phyloP scores from a whole-genome alignment of 2,888 invertebrate species.

The Eucriotettix oculatus region DNA sequence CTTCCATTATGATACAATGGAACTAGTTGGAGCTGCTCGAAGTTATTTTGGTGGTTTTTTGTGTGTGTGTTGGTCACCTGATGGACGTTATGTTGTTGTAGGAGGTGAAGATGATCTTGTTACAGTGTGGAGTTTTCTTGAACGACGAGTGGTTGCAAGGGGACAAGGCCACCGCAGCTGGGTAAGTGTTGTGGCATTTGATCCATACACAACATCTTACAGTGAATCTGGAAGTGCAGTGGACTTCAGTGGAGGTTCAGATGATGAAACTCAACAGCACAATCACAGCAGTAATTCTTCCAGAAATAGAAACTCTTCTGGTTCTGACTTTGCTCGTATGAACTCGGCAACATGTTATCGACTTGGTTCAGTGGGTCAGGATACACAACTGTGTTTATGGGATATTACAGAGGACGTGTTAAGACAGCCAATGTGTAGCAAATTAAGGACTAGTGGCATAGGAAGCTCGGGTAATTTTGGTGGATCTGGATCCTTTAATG shows the following conservation, averaged over 20 bases:
- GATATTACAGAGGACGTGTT: conserved; percentile 93
- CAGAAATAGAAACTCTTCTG: conserved; percentile 27
- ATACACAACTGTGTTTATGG: conserved; percentile 96
- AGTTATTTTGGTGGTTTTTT: conserved; percentile 97
- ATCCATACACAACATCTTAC: conserved; percentile 65
- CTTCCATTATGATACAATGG: conserved; percentile 96
- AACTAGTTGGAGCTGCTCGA: conserved; percentile 78
- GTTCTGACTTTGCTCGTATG: conserved; percentile 25
- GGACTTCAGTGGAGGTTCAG: conserved; percentile 17
- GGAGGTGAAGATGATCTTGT: conserved; percentile 98
- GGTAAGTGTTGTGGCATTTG: conserved; percentile 94
- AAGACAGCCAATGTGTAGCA: conserved; percentile 44
- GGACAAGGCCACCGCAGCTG: conserved; percentile 96
- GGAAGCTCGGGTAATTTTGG: conserved; percentile 13
- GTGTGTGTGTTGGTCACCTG: conserved; percentile 97
- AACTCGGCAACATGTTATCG: conserved; percentile 52
- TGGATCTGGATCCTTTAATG: conserved; percentile 14
- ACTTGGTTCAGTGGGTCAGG: conserved; percentile 90
- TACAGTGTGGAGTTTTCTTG: conserved; percentile 89
- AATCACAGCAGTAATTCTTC: conserved; percentile 13
- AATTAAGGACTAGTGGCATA: conserved; percentile 22
- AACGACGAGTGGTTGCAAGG: conserved; percentile 86
- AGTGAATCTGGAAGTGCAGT: conserved; percentile 37
- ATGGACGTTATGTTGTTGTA: conserved; percentile 84
- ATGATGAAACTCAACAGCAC: conserved; percentile 13